Base-by-base conservation (phyloP, 1,140 invertebrate genomes). In the Panagrolaimus sp. region DNA sequence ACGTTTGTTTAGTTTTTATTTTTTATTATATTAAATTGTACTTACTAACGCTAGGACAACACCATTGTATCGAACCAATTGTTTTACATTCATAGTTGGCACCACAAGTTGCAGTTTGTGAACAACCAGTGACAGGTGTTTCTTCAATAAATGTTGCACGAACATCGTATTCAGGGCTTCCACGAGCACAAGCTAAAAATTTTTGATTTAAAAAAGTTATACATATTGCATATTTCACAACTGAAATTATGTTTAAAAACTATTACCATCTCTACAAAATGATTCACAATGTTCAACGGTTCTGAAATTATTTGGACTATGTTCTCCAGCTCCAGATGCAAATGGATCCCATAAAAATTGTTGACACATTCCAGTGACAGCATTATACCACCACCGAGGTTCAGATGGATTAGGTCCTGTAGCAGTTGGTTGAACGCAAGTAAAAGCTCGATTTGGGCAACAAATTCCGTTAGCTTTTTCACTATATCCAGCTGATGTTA, bases 271-370 rank as follows among this genome's bases (percentile, higher is more conserved):
- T 46, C 78, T 43, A 57, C 78, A 80, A 62, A 74, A 82, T 11
- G 65, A 69, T 67, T 80, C 80, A 65, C 78, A 80, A 43, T 80
- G 78, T 46, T 80, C 78, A 13, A 78, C 66, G 1, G 80, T 78
- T 7, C 76, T 48, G 66, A 80, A 80, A 46, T 80, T 80, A 68
- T 80, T 80, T n/a, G 78, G 80, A 31, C 51, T 57, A 20, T 57
- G 51, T 57, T 78, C 80, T 0, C 77, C 80, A 23, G 75, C 73
- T 9, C 71, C 76, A 23, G 64, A 69, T n/a, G 79, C 77, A 63
- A 69, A 67, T 8, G 78, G 72, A 67, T 80, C 78, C 80, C 80
- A 80, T 62, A 80, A 72, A 57, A 80, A 80, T 27, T 82, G 80
- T 0, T 67, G 64, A 31, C 78, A 80, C 43, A 76, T 82, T 16